Base-by-base conservation (phyloP, 2,113 vertebrate genomes). In the Benitochromis conjunctus region DNA sequence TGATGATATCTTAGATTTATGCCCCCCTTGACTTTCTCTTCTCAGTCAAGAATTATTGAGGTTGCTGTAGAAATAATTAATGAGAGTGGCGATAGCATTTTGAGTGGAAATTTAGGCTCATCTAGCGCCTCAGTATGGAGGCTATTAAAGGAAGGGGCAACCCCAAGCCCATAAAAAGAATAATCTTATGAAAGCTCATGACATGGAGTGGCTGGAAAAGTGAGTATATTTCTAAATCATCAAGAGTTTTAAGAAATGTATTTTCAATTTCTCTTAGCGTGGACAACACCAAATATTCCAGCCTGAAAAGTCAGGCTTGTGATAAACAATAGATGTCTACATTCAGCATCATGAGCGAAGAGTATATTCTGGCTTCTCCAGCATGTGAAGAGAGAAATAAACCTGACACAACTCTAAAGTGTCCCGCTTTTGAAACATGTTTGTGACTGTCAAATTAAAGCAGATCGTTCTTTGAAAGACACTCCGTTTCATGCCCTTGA, bases 361-460 rank as follows among this genome's bases (percentile, higher is more conserved):
- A 43, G 12, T 26, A 38, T 21, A 62, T 83, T 38, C 54, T 58
- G 60, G 29, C 31, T 56, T 80, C 87, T 89, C 14, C 58, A 60
- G 57, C 29, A 21, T 48, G 51, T 74, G 41, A 89, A 55, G 31
- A 46, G 38, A 82, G 26, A 46, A 92, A 83, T 79, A 80, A 83
- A 82, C 54, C 60, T 88, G 89, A 88, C 86, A 89, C 56, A 79
- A 84, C 55, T 64, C 43, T 8, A 54, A 31, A 36, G 21, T 51
- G 55, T 62, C 51, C 79, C 11, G 7, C 77, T 87, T 92, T 84
- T 83, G 80, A 88, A 80, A 85, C 82, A 80, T 82, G 79, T 87
- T 89, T 86, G 82, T 43, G 60, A 85, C 55, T 89, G 90, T 90
- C 88, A 90, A 94, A 92, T 93, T 90, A 92, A 88, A 92, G 88